phyloP scores from a whole-genome alignment of 2,888 invertebrate species.

The Coremacera marginata region DNA sequence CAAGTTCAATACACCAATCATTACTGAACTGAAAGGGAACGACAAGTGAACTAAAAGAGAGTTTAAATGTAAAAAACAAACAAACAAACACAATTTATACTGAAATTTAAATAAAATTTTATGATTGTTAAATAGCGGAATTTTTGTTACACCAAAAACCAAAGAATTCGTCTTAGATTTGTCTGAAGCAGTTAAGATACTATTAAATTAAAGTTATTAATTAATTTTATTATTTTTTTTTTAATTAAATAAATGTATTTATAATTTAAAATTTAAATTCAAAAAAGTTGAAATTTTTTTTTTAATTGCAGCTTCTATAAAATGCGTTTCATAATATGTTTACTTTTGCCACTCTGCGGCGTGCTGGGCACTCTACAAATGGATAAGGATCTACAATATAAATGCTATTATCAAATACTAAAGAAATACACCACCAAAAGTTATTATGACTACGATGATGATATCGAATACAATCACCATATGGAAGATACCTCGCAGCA shows the following conservation, averaged over 20 bases:
- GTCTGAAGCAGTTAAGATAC: no score
- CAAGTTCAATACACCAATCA: slow-evolving; percentile 27
- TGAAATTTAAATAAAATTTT: no score
- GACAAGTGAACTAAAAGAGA: background rate
- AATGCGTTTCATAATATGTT: slow-evolving; percentile 20
- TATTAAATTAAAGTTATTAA: no score
- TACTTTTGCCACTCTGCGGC: background rate
- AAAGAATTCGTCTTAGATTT: no score
- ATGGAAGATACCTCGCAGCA: background rate
- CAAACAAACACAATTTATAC: no score
- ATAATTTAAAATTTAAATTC: background rate
- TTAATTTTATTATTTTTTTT: no score
- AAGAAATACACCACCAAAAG: slow-evolving; percentile 18
- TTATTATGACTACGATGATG: slow-evolving; percentile 4
- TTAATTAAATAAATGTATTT: no score
- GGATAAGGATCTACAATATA: slow-evolving; percentile 32
- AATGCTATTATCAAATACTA: slow-evolving; percentile 30
- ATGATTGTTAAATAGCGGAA: no score
- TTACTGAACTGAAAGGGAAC: background rate
- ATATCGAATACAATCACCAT: slow-evolving; percentile 6
- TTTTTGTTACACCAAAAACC: no score
- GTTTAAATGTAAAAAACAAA: background rate
- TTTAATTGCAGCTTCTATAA: background rate
- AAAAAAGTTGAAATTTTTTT: background rate
- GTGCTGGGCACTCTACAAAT: slow-evolving; percentile 11